Base-by-base conservation (phyloP, 2,888 invertebrate species). In the Chaetogeoica ovagalla region DNA sequence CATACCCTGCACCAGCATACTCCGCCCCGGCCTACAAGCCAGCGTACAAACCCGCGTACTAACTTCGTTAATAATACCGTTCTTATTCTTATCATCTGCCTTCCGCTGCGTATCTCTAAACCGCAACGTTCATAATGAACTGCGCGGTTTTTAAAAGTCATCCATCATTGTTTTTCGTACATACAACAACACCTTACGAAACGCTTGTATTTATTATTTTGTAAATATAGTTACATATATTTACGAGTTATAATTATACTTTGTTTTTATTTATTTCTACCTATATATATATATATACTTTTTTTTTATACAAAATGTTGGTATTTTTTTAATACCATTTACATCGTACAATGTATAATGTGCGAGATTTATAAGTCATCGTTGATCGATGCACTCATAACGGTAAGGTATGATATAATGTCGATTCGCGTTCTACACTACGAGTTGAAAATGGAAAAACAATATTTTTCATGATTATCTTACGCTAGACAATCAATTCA, bases 1-100 rank as follows among this genome's bases (percentile, higher is more conserved):
- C 68, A 9, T 71, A 71, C 74, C 30, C 74, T 21, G 72, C 71
- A 37, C 71, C 72, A 8, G 68, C 68, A 17, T 71, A 71, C 74
- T 55, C 74, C 39, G 74, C 74, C 59, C 76, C 76, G 21, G 77
- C 77, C 39, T 77, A 79, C 79, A 71, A 71, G 15, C 79, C 79
- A 19, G 70, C 70, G 2, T 79, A 79, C 79, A 79, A 79, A 39
- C 39, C 70, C 23, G 60, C 62, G 1, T 79, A 79, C 71, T 79
- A 63, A 70, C n/a, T 39, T 7, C 17, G 23, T n/a, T 17, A 59
- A 17, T 52, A 43, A 2, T 30, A 30, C 52, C 52, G 52, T 11
- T 63, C 30, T 37, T 7, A 39, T 48, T 48, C 13, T 11, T 13
- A 13, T n/a, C 9, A 19, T 19, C 30, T 30, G 30, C 63, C 23